A percentile compares a stretch with the other conserved stretches of the same genome.
phyloP scores from a whole-genome alignment of 2,888 invertebrate species.

The Antheraea yamamai region DNA sequence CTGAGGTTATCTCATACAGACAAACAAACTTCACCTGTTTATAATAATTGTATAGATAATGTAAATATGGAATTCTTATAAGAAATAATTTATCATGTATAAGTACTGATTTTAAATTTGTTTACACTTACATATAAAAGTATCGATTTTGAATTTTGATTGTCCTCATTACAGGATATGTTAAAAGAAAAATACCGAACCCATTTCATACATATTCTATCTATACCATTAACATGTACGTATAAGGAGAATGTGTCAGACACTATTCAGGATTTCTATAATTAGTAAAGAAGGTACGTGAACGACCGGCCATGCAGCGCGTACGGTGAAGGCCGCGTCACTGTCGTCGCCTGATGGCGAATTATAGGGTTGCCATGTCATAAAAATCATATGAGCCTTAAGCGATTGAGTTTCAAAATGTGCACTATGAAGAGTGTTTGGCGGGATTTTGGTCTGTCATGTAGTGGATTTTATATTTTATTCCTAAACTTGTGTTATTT shows the following conservation, averaged over 20 bases:
- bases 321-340: conserved; percentile 54
- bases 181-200: background rate
- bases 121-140: background rate
- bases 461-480: no score
- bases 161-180: background rate
- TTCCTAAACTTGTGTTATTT: no score
- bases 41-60: background rate
- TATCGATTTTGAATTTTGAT: background rate
- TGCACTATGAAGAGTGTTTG: background rate
- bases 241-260: conserved; percentile 35
- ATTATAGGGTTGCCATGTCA: conserved; percentile 19
- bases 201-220: background rate
- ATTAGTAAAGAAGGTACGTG: conserved; percentile 57
- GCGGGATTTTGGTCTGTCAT: no score
- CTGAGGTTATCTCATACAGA: background rate
- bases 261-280: conserved; percentile 47
- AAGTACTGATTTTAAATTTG: background rate
- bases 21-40: no score
- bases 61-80: background rate
- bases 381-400: background rate
- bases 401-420: background rate
- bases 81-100: background rate
- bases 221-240: background rate
- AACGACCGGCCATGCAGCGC: conserved; percentile 47
- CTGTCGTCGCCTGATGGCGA: conserved; percentile 26